Percentiles rank a stretch among this genome's conserved stretches.
Conservation (phyloP, 2,113 vertebrate genomes). For the Lampris incognitus region DNA sequence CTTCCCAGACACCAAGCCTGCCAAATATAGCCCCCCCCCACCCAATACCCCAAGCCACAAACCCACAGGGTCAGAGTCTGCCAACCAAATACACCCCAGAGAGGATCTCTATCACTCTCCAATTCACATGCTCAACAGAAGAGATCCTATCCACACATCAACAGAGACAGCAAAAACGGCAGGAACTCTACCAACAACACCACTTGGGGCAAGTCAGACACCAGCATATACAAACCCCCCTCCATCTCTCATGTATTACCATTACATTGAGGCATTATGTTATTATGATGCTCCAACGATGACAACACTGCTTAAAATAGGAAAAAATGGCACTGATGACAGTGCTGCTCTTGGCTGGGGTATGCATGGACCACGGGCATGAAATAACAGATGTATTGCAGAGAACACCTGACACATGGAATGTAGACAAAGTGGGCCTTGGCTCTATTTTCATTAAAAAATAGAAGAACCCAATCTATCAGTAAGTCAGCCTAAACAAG, state of each 20-base stretch:
- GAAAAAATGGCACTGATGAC: slow-evolving; percentile 45
- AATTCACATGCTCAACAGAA: background rate
- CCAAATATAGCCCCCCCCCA: slow-evolving; percentile 30
- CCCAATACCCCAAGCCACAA: slow-evolving; percentile 4
- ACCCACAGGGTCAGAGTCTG: background rate
- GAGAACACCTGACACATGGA: slow-evolving; percentile 4
- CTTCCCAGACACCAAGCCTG: slow-evolving; percentile 14
- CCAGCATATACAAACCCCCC: slow-evolving; percentile 15
- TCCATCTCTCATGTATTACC: slow-evolving; percentile 23
- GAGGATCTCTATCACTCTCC: background rate
- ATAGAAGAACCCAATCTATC: background rate
- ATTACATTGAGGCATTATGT: slow-evolving; percentile 15
- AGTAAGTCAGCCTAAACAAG: no score
- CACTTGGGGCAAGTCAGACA: background rate
- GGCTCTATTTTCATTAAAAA: slow-evolving; percentile 25
- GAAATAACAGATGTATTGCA: slow-evolving; percentile 34
- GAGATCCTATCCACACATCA: slow-evolving; percentile 2
- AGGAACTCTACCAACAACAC: background rate
- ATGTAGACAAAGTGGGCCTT: slow-evolving; percentile 3
- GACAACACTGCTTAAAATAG: slow-evolving; percentile 44
- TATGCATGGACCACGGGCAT: slow-evolving; percentile 10
- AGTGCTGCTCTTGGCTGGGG: slow-evolving; percentile 19
- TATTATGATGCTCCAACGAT: slow-evolving; percentile 21
- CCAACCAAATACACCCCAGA: slow-evolving; percentile 9
- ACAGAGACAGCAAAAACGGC: background rate